Evolutionary conservation across 2,113 vertebrate species (phyloP), one percentile per base, ranked within the genome.

Genomic region (Colinus virginianus): DNA sequence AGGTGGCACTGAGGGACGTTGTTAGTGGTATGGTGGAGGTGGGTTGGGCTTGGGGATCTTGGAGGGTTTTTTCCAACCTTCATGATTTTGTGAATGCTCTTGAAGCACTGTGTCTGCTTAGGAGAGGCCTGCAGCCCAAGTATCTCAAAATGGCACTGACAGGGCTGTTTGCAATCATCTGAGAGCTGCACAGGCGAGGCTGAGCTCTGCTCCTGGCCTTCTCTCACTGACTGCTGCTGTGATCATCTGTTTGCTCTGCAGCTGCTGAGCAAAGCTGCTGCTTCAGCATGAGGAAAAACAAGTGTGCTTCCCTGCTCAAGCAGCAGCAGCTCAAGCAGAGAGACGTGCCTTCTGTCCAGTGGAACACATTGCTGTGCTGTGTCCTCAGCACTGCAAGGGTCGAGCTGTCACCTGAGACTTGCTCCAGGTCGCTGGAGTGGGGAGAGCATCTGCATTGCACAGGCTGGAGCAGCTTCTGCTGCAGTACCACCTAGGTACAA

Each of bases 401-500:
- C 84, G 45, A 34, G 11, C 62, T 87, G 66, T 30, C 18, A n/a
- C 40, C 11, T 66, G 30, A 40, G 34, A 46, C n/a, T 90, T 87
- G 14, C 28, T 43, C 30, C 49, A 42, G 25, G 49, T 49, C 7
- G 0, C 11, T 80, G 42, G 38, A 80, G 12, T 1, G 2, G 17
- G 9, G 17, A 84, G 23, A 38, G 6, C 40, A 28, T 66, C 67
- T 63, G 46, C 4, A 17, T 22, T 67, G 19, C 14, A 13, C 46
- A 36, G 64, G 46, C 9, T 43, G 72, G 63, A 13, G n/a, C 38
- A 20, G 49, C 53, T 13, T 38, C 14, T 79, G 11, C 63, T 72
- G 36, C 0, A 0, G 11, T 67, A 22, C 2, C 9, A 6, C 2
- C 34, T 59, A 61, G 32, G 17, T 53, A 51, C 9, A 78, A 36